Evolutionary conservation across 2,113 vertebrate species (phyloP).

Genomic region (Misgurnus mizolepis): DNA sequence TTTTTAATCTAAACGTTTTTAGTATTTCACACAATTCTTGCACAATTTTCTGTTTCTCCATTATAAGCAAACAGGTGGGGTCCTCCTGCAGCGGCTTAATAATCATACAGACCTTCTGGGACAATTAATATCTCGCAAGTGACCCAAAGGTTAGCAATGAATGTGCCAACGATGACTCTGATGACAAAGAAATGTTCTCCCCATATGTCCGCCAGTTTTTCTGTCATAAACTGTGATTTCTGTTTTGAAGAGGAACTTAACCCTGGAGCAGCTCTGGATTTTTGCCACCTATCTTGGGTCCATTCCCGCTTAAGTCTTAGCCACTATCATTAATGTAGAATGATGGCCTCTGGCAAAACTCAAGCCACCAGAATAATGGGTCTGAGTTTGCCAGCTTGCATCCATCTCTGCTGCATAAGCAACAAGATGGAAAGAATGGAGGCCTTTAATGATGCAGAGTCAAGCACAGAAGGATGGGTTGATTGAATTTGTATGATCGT

Average conservation of each 20-base stretch:
- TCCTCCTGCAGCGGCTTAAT: no score
- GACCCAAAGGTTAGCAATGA: background rate
- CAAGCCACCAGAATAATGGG: background rate
- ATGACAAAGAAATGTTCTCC: background rate
- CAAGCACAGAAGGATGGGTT: background rate
- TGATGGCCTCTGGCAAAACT: conserved; percentile 30
- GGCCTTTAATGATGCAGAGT: background rate
- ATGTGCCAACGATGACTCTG: conserved; percentile 7
- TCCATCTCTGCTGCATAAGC: conserved; percentile 4
- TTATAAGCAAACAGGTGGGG: no score
- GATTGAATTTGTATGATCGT: background rate
- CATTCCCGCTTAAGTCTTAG: background rate
- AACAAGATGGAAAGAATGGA: background rate
- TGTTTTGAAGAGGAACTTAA: conserved; percentile 11
- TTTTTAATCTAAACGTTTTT: no score
- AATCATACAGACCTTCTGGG: no score
- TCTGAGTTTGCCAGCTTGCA: conserved; percentile 36
- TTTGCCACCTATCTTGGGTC: background rate
- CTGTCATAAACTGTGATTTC: background rate
- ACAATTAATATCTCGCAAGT: background rate
- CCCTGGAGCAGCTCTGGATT: conserved; percentile 23
- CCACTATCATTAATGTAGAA: conserved; percentile 23
- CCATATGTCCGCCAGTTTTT: background rate
- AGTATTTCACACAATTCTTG: no score
- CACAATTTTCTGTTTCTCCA: no score